Conservation (phyloP, 2,113 vertebrate species). For the human region DNA sequence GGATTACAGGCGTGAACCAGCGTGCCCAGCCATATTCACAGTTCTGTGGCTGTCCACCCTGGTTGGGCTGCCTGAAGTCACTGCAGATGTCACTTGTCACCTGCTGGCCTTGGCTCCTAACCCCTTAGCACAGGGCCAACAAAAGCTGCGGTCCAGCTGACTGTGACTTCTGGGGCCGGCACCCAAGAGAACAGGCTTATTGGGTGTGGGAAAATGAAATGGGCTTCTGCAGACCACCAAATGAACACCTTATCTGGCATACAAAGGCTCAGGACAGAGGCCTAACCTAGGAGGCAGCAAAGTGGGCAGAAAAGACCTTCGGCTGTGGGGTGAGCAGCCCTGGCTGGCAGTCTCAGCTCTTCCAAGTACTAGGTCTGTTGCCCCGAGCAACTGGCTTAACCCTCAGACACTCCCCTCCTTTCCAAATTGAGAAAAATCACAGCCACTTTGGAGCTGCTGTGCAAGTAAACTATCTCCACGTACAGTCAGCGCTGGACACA, state of each 20-base stretch:
- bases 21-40: background rate
- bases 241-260: background rate
- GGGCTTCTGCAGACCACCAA: background rate
- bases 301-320: background rate
- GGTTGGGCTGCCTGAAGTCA: background rate
- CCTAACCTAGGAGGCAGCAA: background rate
- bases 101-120: background rate
- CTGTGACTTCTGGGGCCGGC: background rate
- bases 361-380: background rate
- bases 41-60: background rate
- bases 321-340: background rate
- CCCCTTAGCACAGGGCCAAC: background rate
- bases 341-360: background rate
- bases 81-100: no score
- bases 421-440: no score
- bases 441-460: background rate
- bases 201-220: background rate
- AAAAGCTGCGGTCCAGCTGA: background rate
- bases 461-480: background rate
- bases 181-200: background rate
- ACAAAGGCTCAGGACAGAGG: background rate
- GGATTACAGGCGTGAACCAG: no score
- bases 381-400: background rate
- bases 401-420: background rate
- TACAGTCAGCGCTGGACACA: accelerated